Evolutionary conservation across 92 coral and sea anemone species (phyloP).

Genomic region (Scolanthus callimorphus): DNA sequence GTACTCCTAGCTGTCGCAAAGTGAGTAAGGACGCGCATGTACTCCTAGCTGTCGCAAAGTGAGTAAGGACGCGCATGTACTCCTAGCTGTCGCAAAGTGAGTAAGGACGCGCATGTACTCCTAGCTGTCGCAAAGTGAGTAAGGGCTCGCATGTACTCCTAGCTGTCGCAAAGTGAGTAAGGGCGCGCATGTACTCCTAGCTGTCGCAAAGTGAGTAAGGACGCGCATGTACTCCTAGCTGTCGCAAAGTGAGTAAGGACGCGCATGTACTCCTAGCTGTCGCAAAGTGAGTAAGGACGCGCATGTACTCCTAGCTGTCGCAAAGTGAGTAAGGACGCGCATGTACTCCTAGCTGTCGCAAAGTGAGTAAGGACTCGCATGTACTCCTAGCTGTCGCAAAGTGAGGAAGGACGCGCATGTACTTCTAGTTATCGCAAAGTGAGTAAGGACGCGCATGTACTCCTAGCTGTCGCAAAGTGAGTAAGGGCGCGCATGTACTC

Average conservation of each 20-base stretch:
- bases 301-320: too few species aligned
- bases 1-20: background rate
- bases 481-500: too few species aligned
- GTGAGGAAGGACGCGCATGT: too few species aligned
- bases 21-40: constrained; percentile 46
- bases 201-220: constrained; percentile 38
- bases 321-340: constrained; percentile 34
- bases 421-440: background rate
- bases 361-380: too few species aligned
- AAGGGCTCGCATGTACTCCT: too few species aligned
- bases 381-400: too few species aligned
- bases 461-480: constrained; percentile 57
- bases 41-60: constrained; percentile 56
- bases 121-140: constrained; percentile 57
- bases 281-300: too few species aligned
- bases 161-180: too few species aligned
- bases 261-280: too few species aligned
- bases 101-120: constrained; percentile 52
- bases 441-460: constrained; percentile 42
- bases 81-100: too few species aligned
- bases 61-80: too few species aligned
- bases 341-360: constrained; percentile 53
- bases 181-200: too few species aligned
- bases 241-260: constrained; percentile 65
- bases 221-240: constrained; percentile 47